These are phyloP conservation scores for Kryphioiulus occultus DNA, from an alignment of 2,888 invertebrate species.

Conservation along the genomic window DNA sequence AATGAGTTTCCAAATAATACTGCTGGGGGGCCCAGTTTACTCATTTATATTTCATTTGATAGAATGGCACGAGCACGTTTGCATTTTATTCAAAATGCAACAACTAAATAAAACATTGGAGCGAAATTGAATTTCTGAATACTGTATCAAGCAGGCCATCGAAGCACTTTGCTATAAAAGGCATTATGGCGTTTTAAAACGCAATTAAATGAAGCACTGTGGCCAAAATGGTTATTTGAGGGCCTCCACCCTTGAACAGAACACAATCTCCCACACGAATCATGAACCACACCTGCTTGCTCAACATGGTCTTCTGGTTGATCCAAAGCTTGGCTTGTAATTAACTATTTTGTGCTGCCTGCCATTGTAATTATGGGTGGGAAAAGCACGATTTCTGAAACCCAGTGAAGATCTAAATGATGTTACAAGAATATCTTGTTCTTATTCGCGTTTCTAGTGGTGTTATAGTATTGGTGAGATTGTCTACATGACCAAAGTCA, in stretches of 20 bases:
- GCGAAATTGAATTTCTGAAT: background rate
- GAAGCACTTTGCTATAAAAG: background rate
- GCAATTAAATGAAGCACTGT: background rate
- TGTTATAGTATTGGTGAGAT: background rate
- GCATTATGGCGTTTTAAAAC: background rate
- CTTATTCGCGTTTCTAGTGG: background rate
- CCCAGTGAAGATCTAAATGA: background rate
- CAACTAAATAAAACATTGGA: background rate
- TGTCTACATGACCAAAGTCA: background rate
- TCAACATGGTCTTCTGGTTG: background rate
- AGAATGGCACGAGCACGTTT: background rate
- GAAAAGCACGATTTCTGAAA: background rate
- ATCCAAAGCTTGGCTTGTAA: background rate
- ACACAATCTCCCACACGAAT: background rate
- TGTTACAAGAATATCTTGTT: background rate
- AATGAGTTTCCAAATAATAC: background rate
- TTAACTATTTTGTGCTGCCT: background rate
- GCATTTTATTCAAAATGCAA: background rate
- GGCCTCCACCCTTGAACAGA: background rate
- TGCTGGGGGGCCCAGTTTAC: background rate
- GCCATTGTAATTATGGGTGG: background rate
- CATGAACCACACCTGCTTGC: background rate
- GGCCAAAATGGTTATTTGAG: background rate
- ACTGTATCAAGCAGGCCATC: background rate
- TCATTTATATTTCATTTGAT: background rate